These are phyloP conservation scores for Chelidonichthys spinosus DNA, from an alignment of 2,797 vertebrate species.

Conservation along the genomic window DNA sequence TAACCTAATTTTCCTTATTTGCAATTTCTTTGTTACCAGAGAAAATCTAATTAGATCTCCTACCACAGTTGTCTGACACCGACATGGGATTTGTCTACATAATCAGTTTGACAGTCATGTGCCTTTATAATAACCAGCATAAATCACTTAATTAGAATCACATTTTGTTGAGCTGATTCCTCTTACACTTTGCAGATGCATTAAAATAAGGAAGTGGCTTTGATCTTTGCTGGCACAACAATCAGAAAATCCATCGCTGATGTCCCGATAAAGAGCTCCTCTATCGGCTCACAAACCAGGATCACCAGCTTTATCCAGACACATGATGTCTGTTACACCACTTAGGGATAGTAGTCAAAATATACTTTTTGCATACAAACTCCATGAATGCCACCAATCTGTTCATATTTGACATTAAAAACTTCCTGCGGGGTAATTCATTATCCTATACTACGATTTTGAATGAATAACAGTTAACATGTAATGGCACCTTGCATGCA, in stretches of 20 bases:
- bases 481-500: not conserved
- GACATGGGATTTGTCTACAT: conserved; percentile 30
- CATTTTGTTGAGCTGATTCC: conserved; percentile 28
- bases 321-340: not conserved
- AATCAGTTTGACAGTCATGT: conserved; percentile 37
- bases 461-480: no score
- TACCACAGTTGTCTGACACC: conserved; percentile 31
- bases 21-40: conserved; percentile 16
- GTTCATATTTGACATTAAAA: not conserved
- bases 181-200: conserved; percentile 39
- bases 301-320: conserved; percentile 16
- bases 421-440: not conserved
- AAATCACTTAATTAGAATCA: conserved; percentile 47
- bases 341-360: not conserved
- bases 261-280: conserved; percentile 40
- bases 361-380: conserved; percentile 11
- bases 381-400: not conserved
- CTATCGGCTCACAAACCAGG: conserved; percentile 17
- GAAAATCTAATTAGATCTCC: conserved; percentile 48
- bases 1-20: not conserved
- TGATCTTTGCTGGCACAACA: conserved; percentile 50
- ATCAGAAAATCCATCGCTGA: conserved; percentile 55
- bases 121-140: conserved; percentile 41
- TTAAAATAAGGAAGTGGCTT: conserved; percentile 40
- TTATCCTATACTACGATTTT: not conserved